Percentiles rank a stretch among this genome's conserved stretches.
Conservation (phyloP, 2,888 invertebrate species). For the Lithophane semibrunnea region DNA sequence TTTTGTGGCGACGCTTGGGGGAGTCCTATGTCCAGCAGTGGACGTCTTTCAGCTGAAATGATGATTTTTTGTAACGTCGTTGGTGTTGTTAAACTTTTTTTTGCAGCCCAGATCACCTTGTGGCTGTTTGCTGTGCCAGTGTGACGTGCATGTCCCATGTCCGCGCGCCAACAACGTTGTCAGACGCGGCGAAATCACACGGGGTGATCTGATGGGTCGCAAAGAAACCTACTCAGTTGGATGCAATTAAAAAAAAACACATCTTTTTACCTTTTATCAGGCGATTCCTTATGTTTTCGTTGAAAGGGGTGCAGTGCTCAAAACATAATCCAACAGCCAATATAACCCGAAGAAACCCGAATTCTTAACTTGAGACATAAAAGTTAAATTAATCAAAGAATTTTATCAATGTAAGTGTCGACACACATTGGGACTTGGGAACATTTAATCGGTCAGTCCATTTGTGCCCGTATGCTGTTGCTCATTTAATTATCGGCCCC, state of each 20-base stretch:
- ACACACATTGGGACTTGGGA: slow-evolving; percentile 37
- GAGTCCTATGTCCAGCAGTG: no score
- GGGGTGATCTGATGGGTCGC: not conserved
- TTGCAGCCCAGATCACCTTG: not conserved
- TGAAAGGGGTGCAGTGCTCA: not conserved
- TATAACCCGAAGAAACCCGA: not conserved
- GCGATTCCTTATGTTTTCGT: not conserved
- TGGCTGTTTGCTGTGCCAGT: no score
- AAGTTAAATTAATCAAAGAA: slow-evolving; percentile 22
- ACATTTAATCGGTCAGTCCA: slow-evolving; percentile 65
- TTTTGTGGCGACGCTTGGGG: no score
- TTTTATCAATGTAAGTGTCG: slow-evolving; percentile 46
- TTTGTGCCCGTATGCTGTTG: slow-evolving; percentile 72
- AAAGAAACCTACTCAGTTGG: not conserved
- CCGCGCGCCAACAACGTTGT: not conserved
- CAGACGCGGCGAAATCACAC: not conserved
- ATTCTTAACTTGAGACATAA: not conserved
- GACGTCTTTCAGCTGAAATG: no score
- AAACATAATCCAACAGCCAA: not conserved
- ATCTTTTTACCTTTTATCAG: not conserved
- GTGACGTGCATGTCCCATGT: not conserved
- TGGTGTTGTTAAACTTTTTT: not conserved
- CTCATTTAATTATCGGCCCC: slow-evolving; percentile 78
- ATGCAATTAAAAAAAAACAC: not conserved
- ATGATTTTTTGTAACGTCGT: not conserved